Base-by-base conservation (phyloP, 2,888 invertebrate genomes). In the Nemurella pictetii region DNA sequence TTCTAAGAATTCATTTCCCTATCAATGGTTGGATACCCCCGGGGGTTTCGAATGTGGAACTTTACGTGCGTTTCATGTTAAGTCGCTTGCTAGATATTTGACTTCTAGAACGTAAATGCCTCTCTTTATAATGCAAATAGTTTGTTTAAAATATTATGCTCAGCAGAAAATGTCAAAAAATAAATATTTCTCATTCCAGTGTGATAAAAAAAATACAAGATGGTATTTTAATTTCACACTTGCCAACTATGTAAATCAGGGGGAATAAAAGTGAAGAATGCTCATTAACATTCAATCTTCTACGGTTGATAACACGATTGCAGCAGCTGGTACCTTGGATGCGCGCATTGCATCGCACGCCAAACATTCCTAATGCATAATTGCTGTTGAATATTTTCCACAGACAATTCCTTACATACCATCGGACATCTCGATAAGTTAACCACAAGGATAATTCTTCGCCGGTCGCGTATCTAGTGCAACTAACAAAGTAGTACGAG, bases 1-100 rank as follows among this genome's bases (percentile, higher is more conserved):
- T 75, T 28, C 75, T 28, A 75, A 75, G 75, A 75, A 28, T 75
- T 75, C 28, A 75, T 75, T 75, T 75, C 75, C 75, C 75, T 75
- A 28, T 75, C 75, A 75, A 75, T 75, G 75, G 75, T 12, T 26
- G 75, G 27, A 27, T 26, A 75, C 9, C 75, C 28, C 20, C 12
- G 55, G 55, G 55, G 55, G 55, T 55, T 55, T 7, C 55, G 20
- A 55, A 7, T 7, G 55, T 55, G 26, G 75, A 26, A 75, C 75
- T 75, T 2, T 4, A 75, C 75, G 75, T 75, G 75, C 1, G 26
- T 3, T 0, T 25, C 75, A 75, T 75, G 28, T 55, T 20, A 55
- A 55, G 55, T 55, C 55, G 20, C 15, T 55, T 9, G 55, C 20
- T 55, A 2, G 55, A 12, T 20, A 20, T 55, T 15, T 20, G 55